These are phyloP conservation scores for Enteromius mattozi DNA, from an alignment of 2,797 vertebrate species.

Conservation along the genomic window DNA sequence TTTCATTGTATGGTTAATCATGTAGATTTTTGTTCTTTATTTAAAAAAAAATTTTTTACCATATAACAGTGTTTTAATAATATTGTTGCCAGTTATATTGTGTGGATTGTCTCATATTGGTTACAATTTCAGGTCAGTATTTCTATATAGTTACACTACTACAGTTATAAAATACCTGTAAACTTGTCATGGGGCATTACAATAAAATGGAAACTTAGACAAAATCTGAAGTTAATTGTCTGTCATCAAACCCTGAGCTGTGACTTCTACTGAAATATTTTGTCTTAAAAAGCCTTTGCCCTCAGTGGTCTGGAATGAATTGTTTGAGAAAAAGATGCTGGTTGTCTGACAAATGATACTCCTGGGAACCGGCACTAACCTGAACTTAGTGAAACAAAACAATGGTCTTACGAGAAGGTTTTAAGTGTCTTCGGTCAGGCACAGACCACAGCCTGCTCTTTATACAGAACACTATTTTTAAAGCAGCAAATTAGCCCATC, in stretches of 20 bases:
- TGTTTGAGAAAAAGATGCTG: constrained; percentile 15
- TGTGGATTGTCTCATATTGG: constrained; percentile 5
- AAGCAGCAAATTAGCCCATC: not conserved
- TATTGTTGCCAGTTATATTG: not conserved
- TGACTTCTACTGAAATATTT: not conserved
- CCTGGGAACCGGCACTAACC: constrained; percentile 30
- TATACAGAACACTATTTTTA: constrained; percentile 9
- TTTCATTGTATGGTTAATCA: constrained; percentile 18
- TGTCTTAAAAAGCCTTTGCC: not conserved
- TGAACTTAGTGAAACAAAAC: constrained; percentile 24
- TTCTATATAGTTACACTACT: constrained; percentile 9
- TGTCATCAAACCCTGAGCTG: constrained; percentile 24
- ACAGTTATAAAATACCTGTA: constrained; percentile 30
- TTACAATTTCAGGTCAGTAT: constrained; percentile 30
- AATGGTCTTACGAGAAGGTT: constrained; percentile 13
- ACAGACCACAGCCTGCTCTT: not conserved
- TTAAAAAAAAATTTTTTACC: not conserved
- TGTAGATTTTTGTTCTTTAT: constrained; percentile 23
- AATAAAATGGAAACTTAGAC: constrained; percentile 39
- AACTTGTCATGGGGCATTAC: constrained; percentile 28
- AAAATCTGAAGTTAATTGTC: not conserved
- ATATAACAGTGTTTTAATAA: constrained; percentile 10
- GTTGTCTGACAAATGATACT: constrained; percentile 38
- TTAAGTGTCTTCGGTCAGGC: constrained; percentile 34
- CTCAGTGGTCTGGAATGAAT: constrained; percentile 17